Conservation (phyloP, 2,888 invertebrate species). For the Drepanosiphum platanoidis region DNA sequence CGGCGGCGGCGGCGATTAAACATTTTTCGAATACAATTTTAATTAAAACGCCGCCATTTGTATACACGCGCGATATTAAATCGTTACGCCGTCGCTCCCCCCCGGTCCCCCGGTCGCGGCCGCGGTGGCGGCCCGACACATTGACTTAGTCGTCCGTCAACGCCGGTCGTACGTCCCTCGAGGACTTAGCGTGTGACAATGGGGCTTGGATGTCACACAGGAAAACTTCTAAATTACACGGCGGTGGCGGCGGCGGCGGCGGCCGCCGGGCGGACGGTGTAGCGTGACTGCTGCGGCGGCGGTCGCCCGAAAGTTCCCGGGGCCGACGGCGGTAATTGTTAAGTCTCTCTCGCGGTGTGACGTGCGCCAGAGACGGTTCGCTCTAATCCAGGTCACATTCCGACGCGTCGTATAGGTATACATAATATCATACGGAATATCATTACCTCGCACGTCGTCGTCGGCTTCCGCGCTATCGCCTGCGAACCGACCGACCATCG, state of each 20-base stretch:
- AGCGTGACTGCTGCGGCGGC: background rate
- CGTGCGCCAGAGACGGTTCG: background rate
- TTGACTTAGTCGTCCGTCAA: background rate
- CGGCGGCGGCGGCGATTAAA: background rate
- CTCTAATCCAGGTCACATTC: background rate
- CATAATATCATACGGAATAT: too few relatives aligned
- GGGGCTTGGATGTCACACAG: background rate
- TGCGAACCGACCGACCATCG: background rate
- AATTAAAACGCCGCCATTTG: conserved; percentile 15
- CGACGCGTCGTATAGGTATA: background rate
- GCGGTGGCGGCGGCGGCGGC: background rate
- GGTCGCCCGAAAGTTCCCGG: background rate
- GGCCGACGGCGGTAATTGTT: background rate
- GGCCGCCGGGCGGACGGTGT: too few relatives aligned
- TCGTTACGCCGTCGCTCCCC: background rate
- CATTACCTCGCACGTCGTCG: too few relatives aligned
- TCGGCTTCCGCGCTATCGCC: too few relatives aligned
- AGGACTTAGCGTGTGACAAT: background rate
- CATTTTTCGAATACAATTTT: conserved; percentile 8
- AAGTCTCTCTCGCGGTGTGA: background rate
- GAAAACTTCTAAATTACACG: background rate
- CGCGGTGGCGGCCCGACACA: background rate
- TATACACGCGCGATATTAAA: background rate
- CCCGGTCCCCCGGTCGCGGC: background rate
- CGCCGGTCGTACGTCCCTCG: background rate